These are phyloP conservation scores for Drosophila kambysellisi DNA, from an alignment of 2,888 invertebrate genomes.

Conservation along the genomic window DNA sequence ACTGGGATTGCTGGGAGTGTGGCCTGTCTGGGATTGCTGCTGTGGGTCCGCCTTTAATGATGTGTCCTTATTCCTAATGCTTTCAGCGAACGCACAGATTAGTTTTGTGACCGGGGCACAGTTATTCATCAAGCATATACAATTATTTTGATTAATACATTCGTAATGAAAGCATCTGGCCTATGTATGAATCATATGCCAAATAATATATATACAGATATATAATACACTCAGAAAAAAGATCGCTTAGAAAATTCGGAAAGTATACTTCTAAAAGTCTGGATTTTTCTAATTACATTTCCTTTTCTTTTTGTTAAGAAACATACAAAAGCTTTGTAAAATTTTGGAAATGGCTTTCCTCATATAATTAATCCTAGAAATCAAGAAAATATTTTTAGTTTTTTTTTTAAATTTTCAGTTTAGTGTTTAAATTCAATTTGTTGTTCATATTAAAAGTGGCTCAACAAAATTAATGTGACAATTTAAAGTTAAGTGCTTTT, in stretches of 20 bases:
- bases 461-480: neutral
- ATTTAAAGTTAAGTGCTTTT: neutral
- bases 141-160: constrained; percentile 46
- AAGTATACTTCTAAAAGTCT: neutral
- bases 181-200: constrained; percentile 1
- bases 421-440: neutral
- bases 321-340: too few species aligned
- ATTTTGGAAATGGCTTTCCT: neutral
- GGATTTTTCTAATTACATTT: neutral
- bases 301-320: too few species aligned
- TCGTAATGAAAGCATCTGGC: constrained; percentile 11
- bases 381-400: neutral
- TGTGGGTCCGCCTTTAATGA: constrained; percentile 62
- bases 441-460: neutral
- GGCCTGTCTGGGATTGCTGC: constrained; percentile 11
- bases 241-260: neutral
- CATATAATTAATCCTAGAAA: neutral
- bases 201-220: neutral
- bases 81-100: constrained; percentile 64
- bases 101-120: constrained; percentile 38
- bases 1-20: neutral
- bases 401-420: too few species aligned
- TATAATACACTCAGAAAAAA: neutral
- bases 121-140: constrained; percentile 1
- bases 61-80: constrained; percentile 73